These are phyloP conservation scores for Aleiodes sp. DNA, from an alignment of 1,140 invertebrate species.

Conservation along the genomic window DNA sequence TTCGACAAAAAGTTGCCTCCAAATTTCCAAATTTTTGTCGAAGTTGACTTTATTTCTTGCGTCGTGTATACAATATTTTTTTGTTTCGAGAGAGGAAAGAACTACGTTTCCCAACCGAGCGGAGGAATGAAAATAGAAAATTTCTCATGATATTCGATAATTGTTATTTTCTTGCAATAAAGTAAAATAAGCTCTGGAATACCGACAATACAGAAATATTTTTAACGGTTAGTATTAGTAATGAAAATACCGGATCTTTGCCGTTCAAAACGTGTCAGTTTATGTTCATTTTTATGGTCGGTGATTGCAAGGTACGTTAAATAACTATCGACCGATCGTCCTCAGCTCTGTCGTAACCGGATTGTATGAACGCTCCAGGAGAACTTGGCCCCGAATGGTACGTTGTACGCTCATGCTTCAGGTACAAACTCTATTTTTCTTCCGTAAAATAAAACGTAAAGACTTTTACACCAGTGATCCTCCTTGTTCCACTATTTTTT, in stretches of 20 bases:
- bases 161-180: too few species aligned
- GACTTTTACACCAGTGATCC: neutral
- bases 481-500: neutral
- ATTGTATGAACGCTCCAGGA: slow-evolving; percentile 44
- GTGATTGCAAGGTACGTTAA: slow-evolving; percentile 57
- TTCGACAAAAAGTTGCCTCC: too few species aligned
- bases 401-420: neutral
- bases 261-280: slow-evolving; percentile 45
- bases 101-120: too few species aligned
- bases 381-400: neutral
- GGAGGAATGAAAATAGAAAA: too few species aligned
- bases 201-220: too few species aligned
- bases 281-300: slow-evolving; percentile 57
- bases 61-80: too few species aligned
- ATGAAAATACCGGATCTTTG: slow-evolving; percentile 23
- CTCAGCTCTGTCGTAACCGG: slow-evolving; percentile 49
- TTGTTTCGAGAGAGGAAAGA: too few species aligned
- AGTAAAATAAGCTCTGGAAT: too few species aligned
- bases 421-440: neutral
- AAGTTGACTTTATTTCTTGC: too few species aligned
- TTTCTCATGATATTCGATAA: too few species aligned
- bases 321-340: slow-evolving; percentile 48
- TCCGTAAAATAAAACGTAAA: neutral
- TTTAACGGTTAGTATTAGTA: slow-evolving; percentile 45
- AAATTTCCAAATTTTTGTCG: too few species aligned